Evolutionary conservation across 2,888 invertebrate species (phyloP).

Genomic region (Ophioninae sp.): DNA sequence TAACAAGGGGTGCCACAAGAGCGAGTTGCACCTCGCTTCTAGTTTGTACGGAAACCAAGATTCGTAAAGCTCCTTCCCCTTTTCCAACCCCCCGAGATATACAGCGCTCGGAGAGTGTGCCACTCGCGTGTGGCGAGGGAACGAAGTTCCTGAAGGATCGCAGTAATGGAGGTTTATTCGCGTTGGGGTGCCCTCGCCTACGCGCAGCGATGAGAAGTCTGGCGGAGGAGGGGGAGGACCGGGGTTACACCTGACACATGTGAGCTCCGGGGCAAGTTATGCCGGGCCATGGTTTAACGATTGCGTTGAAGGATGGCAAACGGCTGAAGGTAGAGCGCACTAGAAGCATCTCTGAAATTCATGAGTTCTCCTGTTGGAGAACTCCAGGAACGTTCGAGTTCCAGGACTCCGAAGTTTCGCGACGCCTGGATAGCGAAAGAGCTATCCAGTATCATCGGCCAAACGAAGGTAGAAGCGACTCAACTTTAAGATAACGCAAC

Average conservation of each 20-base stretch:
- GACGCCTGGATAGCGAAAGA: slow-evolving; percentile 47
- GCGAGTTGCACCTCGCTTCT: slow-evolving; percentile 43
- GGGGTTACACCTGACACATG: slow-evolving; percentile 31
- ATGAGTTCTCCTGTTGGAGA: slow-evolving; percentile 65
- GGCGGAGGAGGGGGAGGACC: not conserved
- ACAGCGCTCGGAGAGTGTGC: slow-evolving; percentile 34
- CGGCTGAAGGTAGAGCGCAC: slow-evolving; percentile 52
- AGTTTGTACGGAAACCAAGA: slow-evolving; percentile 57
- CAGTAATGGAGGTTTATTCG: slow-evolving; percentile 19
- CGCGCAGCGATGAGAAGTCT: not conserved
- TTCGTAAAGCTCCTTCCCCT: slow-evolving; percentile 31
- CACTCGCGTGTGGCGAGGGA: slow-evolving; percentile 13
- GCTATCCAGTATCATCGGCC: not conserved
- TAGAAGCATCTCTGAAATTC: slow-evolving; percentile 70
- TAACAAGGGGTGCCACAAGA: slow-evolving; percentile 24
- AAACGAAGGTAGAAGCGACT: not conserved
- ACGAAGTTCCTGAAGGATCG: slow-evolving; percentile 16
- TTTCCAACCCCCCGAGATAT: slow-evolving; percentile 9
- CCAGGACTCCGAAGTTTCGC: slow-evolving; percentile 60
- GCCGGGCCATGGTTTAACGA: slow-evolving; percentile 57
- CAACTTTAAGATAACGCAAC: not conserved
- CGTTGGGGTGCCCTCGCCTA: slow-evolving; percentile 1
- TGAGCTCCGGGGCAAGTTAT: slow-evolving; percentile 53
- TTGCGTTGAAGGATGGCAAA: slow-evolving; percentile 26
- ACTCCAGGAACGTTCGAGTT: slow-evolving; percentile 49